These are phyloP conservation scores for Rhinolophus sinicus DNA, from an alignment of 2,113 vertebrate genomes.

Conservation along the genomic window DNA sequence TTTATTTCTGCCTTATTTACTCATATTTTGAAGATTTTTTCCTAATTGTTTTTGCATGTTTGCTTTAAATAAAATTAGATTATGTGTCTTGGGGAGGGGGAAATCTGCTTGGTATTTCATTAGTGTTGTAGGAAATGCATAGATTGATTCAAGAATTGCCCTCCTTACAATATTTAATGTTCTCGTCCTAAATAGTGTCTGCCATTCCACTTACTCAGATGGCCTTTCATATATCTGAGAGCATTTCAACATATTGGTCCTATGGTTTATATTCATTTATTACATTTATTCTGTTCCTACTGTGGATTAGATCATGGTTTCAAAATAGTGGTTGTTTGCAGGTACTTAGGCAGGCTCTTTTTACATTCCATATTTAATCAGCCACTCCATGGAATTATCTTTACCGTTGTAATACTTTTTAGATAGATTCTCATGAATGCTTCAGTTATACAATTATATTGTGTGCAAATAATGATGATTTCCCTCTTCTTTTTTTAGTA, in stretches of 20 bases:
- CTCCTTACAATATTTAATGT: background rate
- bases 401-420: background rate
- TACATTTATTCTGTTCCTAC: background rate
- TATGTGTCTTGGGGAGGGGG: background rate
- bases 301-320: background rate
- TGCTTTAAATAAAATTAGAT: background rate
- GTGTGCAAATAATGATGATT: slow-evolving; percentile 30
- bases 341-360: too few species aligned
- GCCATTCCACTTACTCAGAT: background rate
- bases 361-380: background rate
- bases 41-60: background rate
- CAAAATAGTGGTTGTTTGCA: background rate
- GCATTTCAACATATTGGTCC: background rate
- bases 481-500: background rate
- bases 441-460: slow-evolving; percentile 37
- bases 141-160: background rate
- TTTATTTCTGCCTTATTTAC: background rate
- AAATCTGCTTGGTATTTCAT: background rate
- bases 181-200: background rate
- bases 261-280: background rate
- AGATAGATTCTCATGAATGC: background rate
- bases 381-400: background rate
- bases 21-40: background rate
- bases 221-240: background rate
- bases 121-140: background rate